Conservation (phyloP, 1,140 invertebrate species). For the Microplitis demolitor region DNA sequence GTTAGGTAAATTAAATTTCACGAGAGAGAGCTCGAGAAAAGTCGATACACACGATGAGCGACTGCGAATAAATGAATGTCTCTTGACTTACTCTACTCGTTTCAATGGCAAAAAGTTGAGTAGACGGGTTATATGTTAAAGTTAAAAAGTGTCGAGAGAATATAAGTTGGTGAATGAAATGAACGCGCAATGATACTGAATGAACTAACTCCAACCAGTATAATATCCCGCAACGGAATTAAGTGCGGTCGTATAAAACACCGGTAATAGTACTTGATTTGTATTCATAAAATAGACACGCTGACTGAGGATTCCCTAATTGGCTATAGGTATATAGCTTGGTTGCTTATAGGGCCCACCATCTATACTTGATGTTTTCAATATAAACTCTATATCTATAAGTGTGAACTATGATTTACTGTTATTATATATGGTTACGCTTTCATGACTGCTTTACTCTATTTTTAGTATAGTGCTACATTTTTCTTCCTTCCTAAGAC, state of each 20-base stretch:
- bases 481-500: not conserved
- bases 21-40: not conserved
- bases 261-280: slow-evolving; percentile 18
- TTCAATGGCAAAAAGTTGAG: not conserved
- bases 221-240: slow-evolving; percentile 15
- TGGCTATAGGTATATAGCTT: slow-evolving; percentile 4
- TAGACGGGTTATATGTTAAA: not conserved
- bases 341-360: not conserved
- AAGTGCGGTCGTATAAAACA: slow-evolving; percentile 21
- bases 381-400: not conserved
- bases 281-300: slow-evolving; percentile 25
- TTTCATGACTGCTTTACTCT: not conserved
- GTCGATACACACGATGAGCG: not conserved
- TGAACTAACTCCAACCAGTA: slow-evolving; percentile 15
- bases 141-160: not conserved
- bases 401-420: not conserved
- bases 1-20: not conserved
- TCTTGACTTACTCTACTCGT: not conserved
- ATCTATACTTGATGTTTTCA: too few relatives aligned
- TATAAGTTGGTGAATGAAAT: slow-evolving; percentile 23
- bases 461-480: not conserved
- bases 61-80: not conserved
- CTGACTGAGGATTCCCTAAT: slow-evolving; percentile 17
- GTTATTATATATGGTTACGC: slow-evolving; percentile 5
- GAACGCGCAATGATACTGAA: slow-evolving; percentile 12